These are phyloP conservation scores for Cynodonichthys magdalenae DNA, from an alignment of 2,797 vertebrate species.

Conservation along the genomic window DNA sequence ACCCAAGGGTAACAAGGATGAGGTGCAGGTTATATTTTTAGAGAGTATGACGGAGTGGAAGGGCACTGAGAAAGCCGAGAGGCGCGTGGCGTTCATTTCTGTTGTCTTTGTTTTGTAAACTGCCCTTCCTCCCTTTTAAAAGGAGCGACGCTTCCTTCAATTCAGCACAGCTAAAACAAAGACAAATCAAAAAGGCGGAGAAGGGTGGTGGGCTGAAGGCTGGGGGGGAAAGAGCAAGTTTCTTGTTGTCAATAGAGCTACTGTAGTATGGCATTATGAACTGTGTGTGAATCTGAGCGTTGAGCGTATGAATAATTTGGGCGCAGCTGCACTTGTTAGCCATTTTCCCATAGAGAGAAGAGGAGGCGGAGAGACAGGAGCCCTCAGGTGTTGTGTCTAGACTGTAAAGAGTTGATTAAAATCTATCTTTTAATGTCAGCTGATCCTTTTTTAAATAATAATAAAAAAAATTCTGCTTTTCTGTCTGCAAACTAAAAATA, in stretches of 20 bases:
- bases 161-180: constrained; percentile 52
- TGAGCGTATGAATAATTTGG: constrained; percentile 62
- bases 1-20: constrained; percentile 29
- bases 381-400: constrained; percentile 53
- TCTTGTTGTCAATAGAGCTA: constrained; percentile 54
- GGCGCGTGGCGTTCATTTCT: constrained; percentile 5
- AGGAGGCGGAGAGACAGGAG: constrained; percentile 18
- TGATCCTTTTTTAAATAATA: constrained; percentile 1
- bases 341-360: constrained; percentile 43
- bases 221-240: constrained; percentile 21
- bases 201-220: constrained; percentile 2
- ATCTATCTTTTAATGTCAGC: constrained; percentile 22
- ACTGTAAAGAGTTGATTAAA: constrained; percentile 32
- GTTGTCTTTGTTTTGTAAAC: constrained; percentile 48
- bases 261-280: constrained; percentile 60
- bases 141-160: constrained; percentile 46
- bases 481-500: neutral
- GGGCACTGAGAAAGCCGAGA: constrained; percentile 5
- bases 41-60: constrained; percentile 3
- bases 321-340: constrained; percentile 62
- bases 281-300: constrained; percentile 27
- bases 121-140: constrained; percentile 26
- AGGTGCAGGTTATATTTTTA: constrained; percentile 35
- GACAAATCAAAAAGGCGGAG: constrained; percentile 36
- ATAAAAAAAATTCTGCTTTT: constrained; percentile 18